These are phyloP conservation scores for Ceyx erithaca DNA, from an alignment of 2,797 vertebrate genomes.

Conservation along the genomic window DNA sequence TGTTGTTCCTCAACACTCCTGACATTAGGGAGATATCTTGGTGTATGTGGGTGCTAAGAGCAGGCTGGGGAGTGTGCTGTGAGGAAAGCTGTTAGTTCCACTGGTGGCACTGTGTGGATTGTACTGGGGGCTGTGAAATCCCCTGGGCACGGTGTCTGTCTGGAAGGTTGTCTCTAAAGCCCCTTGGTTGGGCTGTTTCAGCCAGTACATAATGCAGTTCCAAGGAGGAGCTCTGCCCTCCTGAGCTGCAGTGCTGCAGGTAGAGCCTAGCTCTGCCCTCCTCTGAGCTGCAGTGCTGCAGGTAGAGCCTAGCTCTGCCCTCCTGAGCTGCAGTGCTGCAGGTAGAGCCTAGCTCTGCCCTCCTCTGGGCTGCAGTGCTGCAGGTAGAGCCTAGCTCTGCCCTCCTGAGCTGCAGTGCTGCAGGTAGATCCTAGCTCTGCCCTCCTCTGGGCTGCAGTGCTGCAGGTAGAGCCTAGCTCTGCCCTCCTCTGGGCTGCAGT, in stretches of 20 bases:
- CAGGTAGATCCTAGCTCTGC: too few relatives aligned
- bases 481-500: not conserved
- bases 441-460: too few relatives aligned
- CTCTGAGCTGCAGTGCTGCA: not conserved
- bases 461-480: not conserved
- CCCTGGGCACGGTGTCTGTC: not conserved
- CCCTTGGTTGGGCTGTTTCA: accelerated
- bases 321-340: not conserved
- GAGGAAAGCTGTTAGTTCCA: not conserved
- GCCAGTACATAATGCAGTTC: not conserved
- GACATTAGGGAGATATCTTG: not conserved
- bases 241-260: too few relatives aligned
- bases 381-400: too few relatives aligned
- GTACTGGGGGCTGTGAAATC: not conserved
- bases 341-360: not conserved
- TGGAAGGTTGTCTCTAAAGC: not conserved
- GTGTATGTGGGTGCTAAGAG: accelerated
- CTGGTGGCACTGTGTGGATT: not conserved
- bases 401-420: too few relatives aligned
- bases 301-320: not conserved
- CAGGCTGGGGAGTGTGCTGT: not conserved
- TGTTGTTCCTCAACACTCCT: not conserved
- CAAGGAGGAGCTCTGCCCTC: not conserved
- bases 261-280: not conserved
- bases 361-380: too few relatives aligned